phyloP scores from a whole-genome alignment of 2,888 invertebrate species.

The Meiosimyza platycephala region DNA sequence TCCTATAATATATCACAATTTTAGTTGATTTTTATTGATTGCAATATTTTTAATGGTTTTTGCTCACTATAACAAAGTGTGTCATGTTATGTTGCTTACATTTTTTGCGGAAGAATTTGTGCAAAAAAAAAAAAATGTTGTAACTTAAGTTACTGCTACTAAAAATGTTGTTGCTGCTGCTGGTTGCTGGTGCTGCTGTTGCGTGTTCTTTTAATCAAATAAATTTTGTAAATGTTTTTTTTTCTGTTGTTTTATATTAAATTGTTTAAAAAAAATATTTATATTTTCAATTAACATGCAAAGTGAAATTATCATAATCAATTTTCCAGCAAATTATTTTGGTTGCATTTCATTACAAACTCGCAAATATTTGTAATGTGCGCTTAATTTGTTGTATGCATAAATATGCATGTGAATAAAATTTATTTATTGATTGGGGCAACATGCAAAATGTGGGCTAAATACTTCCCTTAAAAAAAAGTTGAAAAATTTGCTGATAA shows the following conservation, averaged over 20 bases:
- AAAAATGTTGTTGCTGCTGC: neutral
- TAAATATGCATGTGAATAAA: neutral
- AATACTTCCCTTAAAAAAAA: too few species aligned
- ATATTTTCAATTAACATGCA: slow-evolving; percentile 13
- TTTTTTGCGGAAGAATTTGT: slow-evolving; percentile 22
- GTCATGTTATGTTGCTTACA: slow-evolving; percentile 15
- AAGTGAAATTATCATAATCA: neutral
- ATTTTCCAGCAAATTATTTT: slow-evolving; percentile 7
- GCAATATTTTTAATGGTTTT: slow-evolving; percentile 13
- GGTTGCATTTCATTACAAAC: neutral
- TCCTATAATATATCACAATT: neutral
- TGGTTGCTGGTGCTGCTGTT: neutral
- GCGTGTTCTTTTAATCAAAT: neutral
- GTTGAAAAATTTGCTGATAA: too few species aligned
- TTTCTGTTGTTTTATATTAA: neutral
- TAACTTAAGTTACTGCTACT: too few species aligned
- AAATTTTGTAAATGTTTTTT: neutral
- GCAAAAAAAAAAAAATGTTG: slow-evolving; percentile 3
- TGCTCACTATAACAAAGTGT: slow-evolving; percentile 24
- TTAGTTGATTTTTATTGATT: neutral
- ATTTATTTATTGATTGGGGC: too few species aligned
- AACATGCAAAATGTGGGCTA: too few species aligned
- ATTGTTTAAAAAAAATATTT: neutral
- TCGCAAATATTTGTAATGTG: neutral
- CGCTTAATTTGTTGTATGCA: neutral